A percentile compares a stretch with the other conserved stretches of the same genome.
These are phyloP conservation scores for Stramonita haemastoma DNA, from an alignment of 2,888 invertebrate species.

Conservation along the genomic window DNA sequence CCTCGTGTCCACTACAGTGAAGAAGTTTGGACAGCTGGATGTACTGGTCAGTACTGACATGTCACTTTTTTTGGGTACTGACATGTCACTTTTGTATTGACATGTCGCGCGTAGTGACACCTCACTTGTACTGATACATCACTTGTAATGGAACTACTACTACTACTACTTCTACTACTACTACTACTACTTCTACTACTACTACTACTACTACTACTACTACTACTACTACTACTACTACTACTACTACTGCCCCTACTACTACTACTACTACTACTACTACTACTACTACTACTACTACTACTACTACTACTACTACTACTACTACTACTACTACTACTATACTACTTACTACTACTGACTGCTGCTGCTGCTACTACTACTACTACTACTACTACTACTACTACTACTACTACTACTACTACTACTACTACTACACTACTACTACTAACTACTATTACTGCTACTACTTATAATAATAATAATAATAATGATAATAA, in stretches of 20 bases:
- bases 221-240: not conserved
- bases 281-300: constrained; percentile 34
- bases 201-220: constrained; percentile 10
- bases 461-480: too few species aligned
- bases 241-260: too few species aligned
- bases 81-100: too few species aligned
- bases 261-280: not conserved
- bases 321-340: not conserved
- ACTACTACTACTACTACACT: constrained; percentile 32
- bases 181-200: constrained; percentile 33
- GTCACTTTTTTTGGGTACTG: not conserved
- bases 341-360: not conserved
- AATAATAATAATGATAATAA: too few species aligned
- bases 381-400: not conserved
- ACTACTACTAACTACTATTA: too few species aligned
- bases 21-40: constrained; percentile 18
- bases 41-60: constrained; percentile 1
- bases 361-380: not conserved
- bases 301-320: constrained; percentile 5
- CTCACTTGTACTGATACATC: too few species aligned
- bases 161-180: constrained; percentile 38
- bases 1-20: not conserved
- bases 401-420: constrained; percentile 31
- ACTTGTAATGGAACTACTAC: too few species aligned
- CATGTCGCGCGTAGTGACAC: too few species aligned